Conservation (phyloP, 2,113 vertebrate species). For the Elgaria multicarinata region DNA sequence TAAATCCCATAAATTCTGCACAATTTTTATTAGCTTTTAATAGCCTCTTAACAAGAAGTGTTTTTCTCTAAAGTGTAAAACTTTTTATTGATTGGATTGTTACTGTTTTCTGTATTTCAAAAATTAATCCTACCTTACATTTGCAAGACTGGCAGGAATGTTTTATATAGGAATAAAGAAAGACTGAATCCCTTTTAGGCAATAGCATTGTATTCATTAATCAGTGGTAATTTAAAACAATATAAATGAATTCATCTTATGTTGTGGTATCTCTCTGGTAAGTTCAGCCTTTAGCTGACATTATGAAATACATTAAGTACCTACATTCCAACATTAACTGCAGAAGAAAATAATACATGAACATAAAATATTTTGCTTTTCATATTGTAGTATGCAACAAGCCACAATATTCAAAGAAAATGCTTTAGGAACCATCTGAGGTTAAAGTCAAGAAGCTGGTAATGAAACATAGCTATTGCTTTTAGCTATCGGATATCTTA, state of each 20-base stretch:
- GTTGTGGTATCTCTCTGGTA: conserved; percentile 57
- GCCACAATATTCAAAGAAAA: conserved; percentile 45
- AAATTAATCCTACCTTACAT: conserved; percentile 43
- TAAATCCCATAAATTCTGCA: background rate
- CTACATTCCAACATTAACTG: conserved; percentile 63
- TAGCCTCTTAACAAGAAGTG: background rate
- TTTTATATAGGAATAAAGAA: conserved; percentile 44
- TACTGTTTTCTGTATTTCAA: conserved; percentile 35
- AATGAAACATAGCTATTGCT: background rate
- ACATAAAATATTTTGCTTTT: conserved; percentile 60
- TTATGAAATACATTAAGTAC: conserved; percentile 68
- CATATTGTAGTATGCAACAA: conserved; percentile 43
- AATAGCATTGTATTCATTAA: conserved; percentile 65
- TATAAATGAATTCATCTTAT: conserved; percentile 73
- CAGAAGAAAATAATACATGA: conserved; percentile 72
- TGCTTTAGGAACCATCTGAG: conserved; percentile 6
- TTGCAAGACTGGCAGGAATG: conserved; percentile 50
- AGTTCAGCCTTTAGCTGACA: conserved; percentile 67
- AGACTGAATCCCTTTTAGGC: conserved; percentile 52
- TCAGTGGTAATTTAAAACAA: conserved; percentile 70
- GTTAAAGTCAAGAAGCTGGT: conserved; percentile 37
- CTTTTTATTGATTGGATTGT: conserved; percentile 4
- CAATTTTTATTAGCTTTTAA: conserved; percentile 9
- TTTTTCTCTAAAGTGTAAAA: background rate
- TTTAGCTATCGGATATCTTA: no score